phyloP scores from a whole-genome alignment of 2,888 invertebrate genomes.

The Hyalella azteca region DNA sequence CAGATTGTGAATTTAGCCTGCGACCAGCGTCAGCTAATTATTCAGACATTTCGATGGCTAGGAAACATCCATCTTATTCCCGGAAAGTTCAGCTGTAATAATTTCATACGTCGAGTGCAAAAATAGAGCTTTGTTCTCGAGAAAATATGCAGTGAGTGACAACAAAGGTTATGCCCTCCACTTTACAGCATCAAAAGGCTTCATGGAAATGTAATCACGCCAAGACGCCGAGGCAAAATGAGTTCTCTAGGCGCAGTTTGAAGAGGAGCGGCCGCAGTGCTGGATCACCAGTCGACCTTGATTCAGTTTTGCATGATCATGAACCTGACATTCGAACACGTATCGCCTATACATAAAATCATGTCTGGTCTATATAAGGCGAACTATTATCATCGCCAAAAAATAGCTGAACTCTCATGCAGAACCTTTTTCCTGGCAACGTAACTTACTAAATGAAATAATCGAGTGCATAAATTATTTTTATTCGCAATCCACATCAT shows the following conservation, averaged over 20 bases:
- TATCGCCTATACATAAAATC: not conserved
- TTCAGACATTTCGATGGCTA: no score
- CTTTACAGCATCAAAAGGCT: not conserved
- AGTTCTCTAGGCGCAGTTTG: conserved; percentile 3
- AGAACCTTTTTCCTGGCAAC: no score
- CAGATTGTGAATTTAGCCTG: no score
- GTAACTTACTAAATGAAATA: no score
- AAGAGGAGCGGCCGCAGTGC: not conserved
- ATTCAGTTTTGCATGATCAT: conserved; percentile 19
- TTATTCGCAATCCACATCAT: no score
- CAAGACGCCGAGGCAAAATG: not conserved
- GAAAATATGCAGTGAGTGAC: not conserved
- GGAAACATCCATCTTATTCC: no score
- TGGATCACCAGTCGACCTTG: conserved; percentile 1
- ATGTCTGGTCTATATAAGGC: no score
- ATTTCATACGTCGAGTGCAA: not conserved
- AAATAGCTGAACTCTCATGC: no score
- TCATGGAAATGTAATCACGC: conserved; percentile 18
- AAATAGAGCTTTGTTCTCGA: not conserved
- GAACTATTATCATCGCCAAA: no score
- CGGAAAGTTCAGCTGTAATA: not conserved
- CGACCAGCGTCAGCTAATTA: no score
- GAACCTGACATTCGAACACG: conserved; percentile 29
- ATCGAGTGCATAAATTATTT: no score
- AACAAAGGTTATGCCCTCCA: not conserved